Base-by-base conservation (phyloP, 2,797 vertebrate species). In the Holocentrus rufus region DNA sequence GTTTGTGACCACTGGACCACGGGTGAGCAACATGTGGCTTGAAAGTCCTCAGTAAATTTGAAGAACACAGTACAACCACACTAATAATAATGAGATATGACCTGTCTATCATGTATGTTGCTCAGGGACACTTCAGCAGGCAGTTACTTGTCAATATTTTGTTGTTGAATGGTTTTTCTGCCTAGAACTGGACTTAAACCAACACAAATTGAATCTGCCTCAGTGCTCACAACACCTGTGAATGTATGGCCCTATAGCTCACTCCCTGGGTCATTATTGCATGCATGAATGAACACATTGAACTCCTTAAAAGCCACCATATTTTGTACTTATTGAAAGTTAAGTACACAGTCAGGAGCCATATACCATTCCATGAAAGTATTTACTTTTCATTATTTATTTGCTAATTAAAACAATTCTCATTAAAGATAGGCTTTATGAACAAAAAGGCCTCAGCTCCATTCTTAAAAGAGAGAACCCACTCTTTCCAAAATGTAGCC, bases 301-400 rank as follows among this genome's bases (percentile, higher is more conserved):
- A 15, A 56, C 25, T n/a, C 20, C 7, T n/a, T 18, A 42, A 13
- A 42, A n/a, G 17, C 46, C 46, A 47, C 4, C 1, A 1, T 71
- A 58, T 18, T 57, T 13, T 55, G 8, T 30, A 11, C 25, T 58
- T 6, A 68, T 59, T 49, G 2, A 71, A 54, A 44, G 34, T 4
- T n/a, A 22, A 62, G 72, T 66, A 18, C 18, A 14, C 20, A 61
- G 23, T 72, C 17, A 0, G 18, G 27, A 25, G 17, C 47, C 46
- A 39, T 52, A 3, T 47, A 49, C 22, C 10, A 42, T 25, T 60
- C 49, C 18, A 50, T 47, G 18, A 13, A 11, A 2, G 6, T 18
- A 69, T 39, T 61, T 34, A 58, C 76, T 59, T 81, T 84, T 81
- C 36, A 82, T 72, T 18, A 53, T 47, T 77, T 52, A 22, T 20